A percentile compares a stretch with the other conserved stretches of the same genome.
Evolutionary conservation across 1,140 invertebrate genomes (phyloP).

Genomic region (Eumaeus atala): DNA sequence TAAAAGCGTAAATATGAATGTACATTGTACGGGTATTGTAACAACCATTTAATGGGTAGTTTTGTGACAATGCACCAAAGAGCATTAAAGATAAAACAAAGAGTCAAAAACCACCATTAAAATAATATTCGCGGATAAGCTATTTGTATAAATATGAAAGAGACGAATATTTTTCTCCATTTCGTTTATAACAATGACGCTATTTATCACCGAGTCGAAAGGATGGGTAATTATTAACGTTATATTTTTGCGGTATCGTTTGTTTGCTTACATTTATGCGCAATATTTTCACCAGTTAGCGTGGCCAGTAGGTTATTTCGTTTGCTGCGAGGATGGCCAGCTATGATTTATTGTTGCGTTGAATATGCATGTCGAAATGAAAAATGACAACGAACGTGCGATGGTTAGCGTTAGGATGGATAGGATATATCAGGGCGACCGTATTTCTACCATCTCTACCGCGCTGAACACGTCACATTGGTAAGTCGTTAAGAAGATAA

Average conservation of each 20-base stretch:
- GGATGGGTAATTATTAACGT: slow-evolving; percentile 70
- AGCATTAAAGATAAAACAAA: slow-evolving; percentile 26
- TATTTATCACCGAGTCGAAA: slow-evolving; percentile 66
- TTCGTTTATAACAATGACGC: slow-evolving; percentile 66
- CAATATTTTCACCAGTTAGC: slow-evolving; percentile 55
- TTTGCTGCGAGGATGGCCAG: slow-evolving; percentile 48
- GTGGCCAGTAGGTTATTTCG: slow-evolving; percentile 62
- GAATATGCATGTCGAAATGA: slow-evolving; percentile 73
- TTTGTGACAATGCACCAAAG: neutral
- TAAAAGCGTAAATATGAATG: too few species aligned
- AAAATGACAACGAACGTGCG: slow-evolving; percentile 64
- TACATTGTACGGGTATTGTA: too few species aligned
- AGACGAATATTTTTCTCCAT: slow-evolving; percentile 55
- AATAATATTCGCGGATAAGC: slow-evolving; percentile 43
- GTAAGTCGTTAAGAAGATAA: slow-evolving; percentile 66
- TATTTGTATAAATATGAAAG: slow-evolving; percentile 65
- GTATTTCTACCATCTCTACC: slow-evolving; percentile 14
- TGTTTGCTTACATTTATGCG: slow-evolving; percentile 56
- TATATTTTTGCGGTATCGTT: slow-evolving; percentile 57
- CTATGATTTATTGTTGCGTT: slow-evolving; percentile 69
- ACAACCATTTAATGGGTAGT: slow-evolving; percentile 3
- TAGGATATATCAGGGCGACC: slow-evolving; percentile 24
- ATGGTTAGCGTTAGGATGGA: slow-evolving; percentile 42
- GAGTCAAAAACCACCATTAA: slow-evolving; percentile 30
- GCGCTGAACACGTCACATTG: slow-evolving; percentile 37